Conservation (phyloP, 2,113 vertebrate genomes). For the Paratilapia polleni region DNA sequence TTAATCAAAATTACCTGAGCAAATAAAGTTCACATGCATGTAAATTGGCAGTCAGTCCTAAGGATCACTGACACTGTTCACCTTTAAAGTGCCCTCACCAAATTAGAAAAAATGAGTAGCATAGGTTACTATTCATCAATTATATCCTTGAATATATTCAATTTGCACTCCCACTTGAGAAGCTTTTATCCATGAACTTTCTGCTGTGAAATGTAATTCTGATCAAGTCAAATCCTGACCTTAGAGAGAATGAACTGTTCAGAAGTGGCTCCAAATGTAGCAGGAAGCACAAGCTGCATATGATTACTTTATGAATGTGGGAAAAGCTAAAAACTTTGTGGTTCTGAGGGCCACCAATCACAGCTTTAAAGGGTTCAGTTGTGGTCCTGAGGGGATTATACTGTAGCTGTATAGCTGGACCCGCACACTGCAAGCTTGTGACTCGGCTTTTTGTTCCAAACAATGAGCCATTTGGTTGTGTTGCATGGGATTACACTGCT, state of each 20-base stretch:
- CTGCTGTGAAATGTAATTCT: neutral
- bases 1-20: neutral
- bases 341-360: neutral
- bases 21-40: too few relatives aligned
- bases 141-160: neutral
- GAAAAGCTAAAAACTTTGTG: neutral
- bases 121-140: neutral
- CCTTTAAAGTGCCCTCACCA: neutral
- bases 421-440: slow-evolving; percentile 19
- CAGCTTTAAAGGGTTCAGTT: slow-evolving; percentile 17
- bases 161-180: neutral
- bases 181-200: neutral
- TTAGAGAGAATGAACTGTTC: neutral
- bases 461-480: slow-evolving; percentile 44
- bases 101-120: neutral
- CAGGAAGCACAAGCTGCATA: neutral
- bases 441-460: slow-evolving; percentile 52
- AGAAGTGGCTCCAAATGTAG: neutral
- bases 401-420: slow-evolving; percentile 15
- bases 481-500: slow-evolving; percentile 31
- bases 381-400: slow-evolving; percentile 20
- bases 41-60: neutral
- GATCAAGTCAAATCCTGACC: neutral
- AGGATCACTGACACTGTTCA: neutral
- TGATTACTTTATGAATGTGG: neutral